Base-by-base conservation (phyloP, 2,888 invertebrate genomes). In the Lagria hirta region DNA sequence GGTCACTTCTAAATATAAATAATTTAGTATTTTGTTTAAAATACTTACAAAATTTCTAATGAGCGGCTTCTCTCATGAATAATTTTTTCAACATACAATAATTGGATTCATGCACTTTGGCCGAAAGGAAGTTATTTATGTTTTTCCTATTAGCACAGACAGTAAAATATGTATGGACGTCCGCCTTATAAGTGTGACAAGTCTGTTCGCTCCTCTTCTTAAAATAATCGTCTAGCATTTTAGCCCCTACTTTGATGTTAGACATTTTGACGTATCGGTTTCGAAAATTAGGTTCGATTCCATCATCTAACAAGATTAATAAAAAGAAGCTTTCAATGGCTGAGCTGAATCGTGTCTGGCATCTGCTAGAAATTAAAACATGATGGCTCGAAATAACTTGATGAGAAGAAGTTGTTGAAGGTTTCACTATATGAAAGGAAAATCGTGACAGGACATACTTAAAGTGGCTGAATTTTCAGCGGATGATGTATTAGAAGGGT, bases 141-240 rank as follows among this genome's bases (percentile, higher is more conserved):
- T 32, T 38, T 33, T 26, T 37, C 37, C 34, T 40, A 40, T 45
- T 45, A 35, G 45, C 24, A 34, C 45, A 45, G 45, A 45, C 45
- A 18, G 20, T 34, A 28, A 45, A 40, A 24, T 40, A 45, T 45
- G 40, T 32, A 26, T 30, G 23, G 21, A 7, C 28, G 29, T 23
- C 18, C 18, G 5, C 18, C 11, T 18, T 27, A 13, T 26, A 13
- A 22, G 27, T 20, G 27, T 26, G 43, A 43, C 44, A 44, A 20
- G 18, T 21, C 38, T 26, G 32, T 22, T 38, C 33, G 17, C 35
- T 15, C 12, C 20, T 17, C 20, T 43, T 21, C 41, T 33, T 20
- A 43, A 37, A 43, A 43, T 43, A 37, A 13, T 17, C 42, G 7
- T 6, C n/a, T n/a, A n/a, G n/a, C 14, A 15, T 10, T 23, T 10